Conservation (phyloP, 1,140 invertebrate species). For the Caligus rogercresseyi region DNA sequence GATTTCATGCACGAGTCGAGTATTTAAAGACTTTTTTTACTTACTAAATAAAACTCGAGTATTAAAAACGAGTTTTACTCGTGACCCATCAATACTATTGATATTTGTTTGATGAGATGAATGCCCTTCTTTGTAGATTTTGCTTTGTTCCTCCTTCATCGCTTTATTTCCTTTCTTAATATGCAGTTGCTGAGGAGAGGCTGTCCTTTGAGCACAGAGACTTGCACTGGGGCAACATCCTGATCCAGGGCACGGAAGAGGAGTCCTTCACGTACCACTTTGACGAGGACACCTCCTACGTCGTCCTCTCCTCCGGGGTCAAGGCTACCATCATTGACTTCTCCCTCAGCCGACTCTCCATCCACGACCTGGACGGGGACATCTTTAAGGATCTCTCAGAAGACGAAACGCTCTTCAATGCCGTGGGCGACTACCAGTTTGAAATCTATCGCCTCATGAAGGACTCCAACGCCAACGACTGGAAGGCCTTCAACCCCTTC, state of each 20-base stretch:
- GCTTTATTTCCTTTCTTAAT: no score
- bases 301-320: constrained; percentile 22
- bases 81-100: no score
- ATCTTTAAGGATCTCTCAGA: constrained; percentile 58
- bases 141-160: no score
- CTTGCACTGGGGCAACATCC: constrained; percentile 75
- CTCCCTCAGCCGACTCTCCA: constrained; percentile 56
- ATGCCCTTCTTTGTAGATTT: no score
- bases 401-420: constrained; percentile 61
- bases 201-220: constrained; percentile 83
- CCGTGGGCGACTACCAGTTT: constrained; percentile 76
- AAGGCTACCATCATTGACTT: constrained; percentile 70
- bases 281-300: neutral
- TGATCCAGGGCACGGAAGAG: constrained; percentile 43
- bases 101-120: no score
- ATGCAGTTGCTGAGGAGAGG: constrained; percentile 62
- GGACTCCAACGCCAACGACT: constrained; percentile 46
- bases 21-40: no score
- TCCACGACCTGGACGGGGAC: constrained; percentile 36
- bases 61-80: no score
- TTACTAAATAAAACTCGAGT: no score
- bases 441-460: constrained; percentile 76
- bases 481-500: constrained; percentile 55
- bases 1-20: no score
- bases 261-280: constrained; percentile 29